Conservation (phyloP, 2,113 vertebrate species). For the Ploceus nigricollis region DNA sequence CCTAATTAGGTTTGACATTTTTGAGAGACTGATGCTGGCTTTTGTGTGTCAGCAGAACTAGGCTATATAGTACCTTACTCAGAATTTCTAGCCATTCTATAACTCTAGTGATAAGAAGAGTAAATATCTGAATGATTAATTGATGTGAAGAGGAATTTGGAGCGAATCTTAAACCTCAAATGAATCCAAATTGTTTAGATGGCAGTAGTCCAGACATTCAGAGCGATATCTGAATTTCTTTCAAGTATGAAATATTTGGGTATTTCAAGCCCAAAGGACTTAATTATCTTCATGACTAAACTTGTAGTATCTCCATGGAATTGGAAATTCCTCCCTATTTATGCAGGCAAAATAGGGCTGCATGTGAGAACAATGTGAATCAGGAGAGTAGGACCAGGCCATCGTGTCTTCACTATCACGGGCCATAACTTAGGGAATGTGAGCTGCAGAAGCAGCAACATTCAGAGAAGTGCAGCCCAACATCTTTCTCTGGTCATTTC, state of each 20-base stretch:
- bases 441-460: not conserved
- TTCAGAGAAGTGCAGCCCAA: not conserved
- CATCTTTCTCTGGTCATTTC: not conserved
- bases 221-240: conserved; percentile 58
- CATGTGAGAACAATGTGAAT: conserved; percentile 40
- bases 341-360: conserved; percentile 39
- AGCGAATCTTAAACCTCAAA: conserved; percentile 30
- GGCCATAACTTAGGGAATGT: not conserved
- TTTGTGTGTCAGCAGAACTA: not conserved
- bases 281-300: conserved; percentile 66
- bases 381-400: not conserved
- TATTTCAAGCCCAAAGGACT: conserved; percentile 59
- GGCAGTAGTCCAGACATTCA: conserved; percentile 47
- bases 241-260: conserved; percentile 53
- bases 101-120: not conserved
- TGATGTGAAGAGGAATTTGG: conserved; percentile 46
- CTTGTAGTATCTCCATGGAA: conserved; percentile 46
- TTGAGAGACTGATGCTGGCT: not conserved
- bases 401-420: not conserved
- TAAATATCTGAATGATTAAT: conserved; percentile 42
- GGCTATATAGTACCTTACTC: not conserved
- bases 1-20: not conserved
- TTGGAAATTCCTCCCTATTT: conserved; percentile 49
- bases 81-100: not conserved
- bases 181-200: conserved; percentile 48